These are phyloP conservation scores for Pterocles burchelli DNA, from an alignment of 2,113 vertebrate species.

Conservation along the genomic window DNA sequence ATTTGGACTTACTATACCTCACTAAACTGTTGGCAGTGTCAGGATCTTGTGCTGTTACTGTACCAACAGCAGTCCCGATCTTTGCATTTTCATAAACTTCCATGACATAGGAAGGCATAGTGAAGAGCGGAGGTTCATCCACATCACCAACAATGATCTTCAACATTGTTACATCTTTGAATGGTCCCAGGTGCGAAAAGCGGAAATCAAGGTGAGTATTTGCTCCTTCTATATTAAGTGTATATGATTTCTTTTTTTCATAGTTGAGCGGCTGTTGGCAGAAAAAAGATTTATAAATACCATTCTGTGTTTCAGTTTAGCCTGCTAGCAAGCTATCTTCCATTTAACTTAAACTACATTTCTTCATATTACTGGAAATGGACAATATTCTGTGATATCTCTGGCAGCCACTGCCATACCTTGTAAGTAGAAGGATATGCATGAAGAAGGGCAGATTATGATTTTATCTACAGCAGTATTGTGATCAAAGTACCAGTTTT, in stretches of 20 bases:
- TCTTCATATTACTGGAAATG: neutral
- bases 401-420: neutral
- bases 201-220: slow-evolving; percentile 93
- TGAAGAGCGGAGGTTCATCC: slow-evolving; percentile 91
- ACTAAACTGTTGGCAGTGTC: slow-evolving; percentile 89
- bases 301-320: neutral
- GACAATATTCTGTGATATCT: neutral
- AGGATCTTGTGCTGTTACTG: slow-evolving; percentile 93
- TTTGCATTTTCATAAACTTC: slow-evolving; percentile 93
- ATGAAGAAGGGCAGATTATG: neutral
- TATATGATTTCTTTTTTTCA: slow-evolving; percentile 95
- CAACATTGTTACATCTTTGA: slow-evolving; percentile 90
- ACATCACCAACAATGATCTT: slow-evolving; percentile 95
- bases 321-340: neutral
- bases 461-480: neutral
- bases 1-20: slow-evolving; percentile 76
- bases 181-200: slow-evolving; percentile 92
- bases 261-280: slow-evolving; percentile 90
- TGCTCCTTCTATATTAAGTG: slow-evolving; percentile 92
- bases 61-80: slow-evolving; percentile 85
- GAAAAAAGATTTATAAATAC: slow-evolving; percentile 13
- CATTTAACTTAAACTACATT: neutral
- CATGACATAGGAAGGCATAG: slow-evolving; percentile 91
- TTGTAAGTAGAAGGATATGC: neutral
- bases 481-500: neutral